A percentile compares a stretch with the other conserved stretches of the same genome.
Evolutionary conservation across 2,113 vertebrate species (phyloP).

Genomic region (Aphelocoma coerulescens): DNA sequence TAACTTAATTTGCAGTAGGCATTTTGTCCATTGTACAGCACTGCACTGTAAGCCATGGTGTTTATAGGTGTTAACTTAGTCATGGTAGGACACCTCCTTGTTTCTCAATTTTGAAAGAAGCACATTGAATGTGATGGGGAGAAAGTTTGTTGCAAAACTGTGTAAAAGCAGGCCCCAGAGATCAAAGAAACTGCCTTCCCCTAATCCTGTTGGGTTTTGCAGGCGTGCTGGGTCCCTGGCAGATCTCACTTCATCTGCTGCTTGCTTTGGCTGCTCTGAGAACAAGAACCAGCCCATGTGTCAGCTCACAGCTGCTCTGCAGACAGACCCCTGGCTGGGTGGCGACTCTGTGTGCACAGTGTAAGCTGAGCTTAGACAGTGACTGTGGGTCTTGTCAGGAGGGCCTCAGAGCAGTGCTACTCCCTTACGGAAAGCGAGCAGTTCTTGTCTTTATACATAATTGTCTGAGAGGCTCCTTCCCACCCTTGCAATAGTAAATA

Average conservation of each 20-base stretch:
- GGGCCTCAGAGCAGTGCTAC: neutral
- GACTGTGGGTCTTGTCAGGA: neutral
- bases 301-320: neutral
- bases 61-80: neutral
- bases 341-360: accelerated
- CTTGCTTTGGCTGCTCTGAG: neutral
- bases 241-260: neutral
- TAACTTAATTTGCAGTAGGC: neutral
- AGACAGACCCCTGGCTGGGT: neutral
- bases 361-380: neutral
- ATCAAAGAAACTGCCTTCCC: neutral
- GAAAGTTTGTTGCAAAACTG: neutral
- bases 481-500: neutral
- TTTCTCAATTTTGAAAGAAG: neutral
- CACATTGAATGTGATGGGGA: neutral
- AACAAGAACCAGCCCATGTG: neutral
- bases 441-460: neutral
- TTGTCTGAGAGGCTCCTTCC: neutral
- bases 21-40: neutral
- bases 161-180: neutral
- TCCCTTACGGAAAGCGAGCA: accelerated
- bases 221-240: neutral
- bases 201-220: neutral
- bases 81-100: neutral
- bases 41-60: neutral